phyloP scores from a whole-genome alignment of 2,797 vertebrate species.

The Pipistrellus pipistrellus region DNA sequence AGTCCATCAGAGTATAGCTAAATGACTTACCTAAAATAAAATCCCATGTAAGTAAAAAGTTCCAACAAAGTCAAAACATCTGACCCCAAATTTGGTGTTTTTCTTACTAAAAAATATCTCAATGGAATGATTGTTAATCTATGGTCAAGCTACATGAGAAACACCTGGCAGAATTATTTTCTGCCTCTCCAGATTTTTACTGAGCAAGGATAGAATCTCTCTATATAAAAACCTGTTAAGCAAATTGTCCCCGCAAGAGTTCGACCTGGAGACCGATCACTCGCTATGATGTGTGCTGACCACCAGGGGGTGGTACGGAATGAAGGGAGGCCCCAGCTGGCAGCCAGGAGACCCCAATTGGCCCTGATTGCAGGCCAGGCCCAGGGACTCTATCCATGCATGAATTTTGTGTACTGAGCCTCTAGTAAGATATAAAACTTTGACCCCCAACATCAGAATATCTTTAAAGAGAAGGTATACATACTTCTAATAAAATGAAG shows the following conservation, averaged over 20 bases:
- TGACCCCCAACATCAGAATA: not conserved
- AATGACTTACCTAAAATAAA: not conserved
- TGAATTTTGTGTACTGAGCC: no score
- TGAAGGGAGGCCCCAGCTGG: no score
- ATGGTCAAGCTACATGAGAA: not conserved
- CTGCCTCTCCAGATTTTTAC: not conserved
- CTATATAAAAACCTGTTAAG: no score
- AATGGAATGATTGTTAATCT: not conserved
- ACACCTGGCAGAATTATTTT: not conserved
- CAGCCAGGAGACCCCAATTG: no score
- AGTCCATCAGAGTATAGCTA: not conserved
- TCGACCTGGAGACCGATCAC: no score
- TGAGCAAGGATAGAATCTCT: not conserved
- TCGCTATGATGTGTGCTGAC: no score
- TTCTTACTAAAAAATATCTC: not conserved
- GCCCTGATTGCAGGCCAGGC: no score
- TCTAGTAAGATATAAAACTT: not conserved
- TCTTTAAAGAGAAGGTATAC: constrained; percentile 19
- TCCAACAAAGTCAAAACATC: not conserved
- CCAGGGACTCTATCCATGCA: no score
- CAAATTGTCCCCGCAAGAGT: no score
- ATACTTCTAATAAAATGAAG: not conserved
- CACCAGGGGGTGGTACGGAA: no score
- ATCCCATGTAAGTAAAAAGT: not conserved
- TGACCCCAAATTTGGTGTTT: not conserved